phyloP scores from a whole-genome alignment of 2,113 vertebrate species.

The Cyanoderma ruficeps region DNA sequence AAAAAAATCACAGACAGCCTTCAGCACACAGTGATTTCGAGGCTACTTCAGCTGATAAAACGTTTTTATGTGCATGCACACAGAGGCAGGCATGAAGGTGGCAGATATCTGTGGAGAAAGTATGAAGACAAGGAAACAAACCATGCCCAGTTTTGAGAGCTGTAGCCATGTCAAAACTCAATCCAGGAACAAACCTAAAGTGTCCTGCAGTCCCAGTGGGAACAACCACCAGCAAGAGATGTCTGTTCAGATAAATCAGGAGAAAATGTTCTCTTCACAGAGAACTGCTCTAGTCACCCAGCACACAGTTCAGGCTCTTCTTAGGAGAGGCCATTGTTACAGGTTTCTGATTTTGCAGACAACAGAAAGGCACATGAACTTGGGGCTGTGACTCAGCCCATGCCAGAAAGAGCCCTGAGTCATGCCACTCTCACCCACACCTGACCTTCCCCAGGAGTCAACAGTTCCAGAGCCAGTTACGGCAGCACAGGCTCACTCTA shows the following conservation, averaged over 20 bases:
- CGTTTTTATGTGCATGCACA: not conserved
- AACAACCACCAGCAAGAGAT: not conserved
- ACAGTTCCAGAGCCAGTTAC: not conserved
- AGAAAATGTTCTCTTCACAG: not conserved
- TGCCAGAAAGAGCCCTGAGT: conserved; percentile 14
- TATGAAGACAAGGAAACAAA: not conserved
- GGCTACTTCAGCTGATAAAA: not conserved
- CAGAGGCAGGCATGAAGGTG: not conserved
- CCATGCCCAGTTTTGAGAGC: not conserved
- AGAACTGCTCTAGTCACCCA: not conserved
- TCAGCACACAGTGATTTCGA: not conserved
- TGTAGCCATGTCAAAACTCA: not conserved
- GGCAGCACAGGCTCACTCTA: not conserved
- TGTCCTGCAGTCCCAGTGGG: not conserved
- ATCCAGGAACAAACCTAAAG: not conserved
- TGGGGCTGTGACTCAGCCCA: not conserved
- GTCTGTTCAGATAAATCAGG: not conserved
- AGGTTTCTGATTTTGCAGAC: not conserved
- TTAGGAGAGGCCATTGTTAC: not conserved
- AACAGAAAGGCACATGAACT: not conserved
- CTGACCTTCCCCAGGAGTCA: not conserved
- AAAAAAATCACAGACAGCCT: not conserved
- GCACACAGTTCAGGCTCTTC: not conserved
- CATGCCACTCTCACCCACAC: not conserved
- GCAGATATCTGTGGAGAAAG: not conserved